Base-by-base conservation (phyloP, 2,797 vertebrate genomes). In the Synaphobranchus kaupii region DNA sequence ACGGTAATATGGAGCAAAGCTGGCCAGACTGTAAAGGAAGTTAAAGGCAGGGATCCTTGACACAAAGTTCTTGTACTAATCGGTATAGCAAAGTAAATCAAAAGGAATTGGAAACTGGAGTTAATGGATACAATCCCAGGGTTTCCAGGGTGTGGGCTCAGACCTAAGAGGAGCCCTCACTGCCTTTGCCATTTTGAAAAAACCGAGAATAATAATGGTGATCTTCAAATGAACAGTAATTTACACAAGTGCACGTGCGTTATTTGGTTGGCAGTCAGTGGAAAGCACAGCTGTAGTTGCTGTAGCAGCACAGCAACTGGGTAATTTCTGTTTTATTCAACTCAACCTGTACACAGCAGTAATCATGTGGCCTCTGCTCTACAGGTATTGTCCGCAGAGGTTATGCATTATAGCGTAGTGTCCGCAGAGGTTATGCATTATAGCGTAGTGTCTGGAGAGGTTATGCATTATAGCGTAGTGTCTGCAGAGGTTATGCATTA, bases 51-150 rank as follows among this genome's bases (percentile, higher is more conserved):
- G 68, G 34, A 73, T 39, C 12, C 68, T 39, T 73, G 68, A 73
- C 31, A 73, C 68, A 39, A 13, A 31, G 68, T 28, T 91, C 78
- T 85, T 83, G 25, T 86, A 83, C 81, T 87, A 87, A 89, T 84
- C 85, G n/a, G n/a, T 66, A 66, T 22, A 8, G 17, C 60, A 6
- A n/a, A n/a, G 60, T 22, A 66, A 66, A 66, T 66, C 25, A 7
- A 66, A 66, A 8, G 60, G 60, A 66, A 66, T 66, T 66, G 60
- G 22, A 13, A n/a, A 66, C 22, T 1, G 39, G 60, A n/a, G n/a
- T 66, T n/a, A 66, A 9, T n/a, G 60, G 60, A 66, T 66, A 66
- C 9, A 66, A 22, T 66, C 1, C 9, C 60, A 6, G 22, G 22
- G 60, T 4, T 63, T 12, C 56, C 56, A 15, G 58, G 58, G 17